Conservation (phyloP, 2,113 vertebrate species). For the Phoenicopterus ruber region DNA sequence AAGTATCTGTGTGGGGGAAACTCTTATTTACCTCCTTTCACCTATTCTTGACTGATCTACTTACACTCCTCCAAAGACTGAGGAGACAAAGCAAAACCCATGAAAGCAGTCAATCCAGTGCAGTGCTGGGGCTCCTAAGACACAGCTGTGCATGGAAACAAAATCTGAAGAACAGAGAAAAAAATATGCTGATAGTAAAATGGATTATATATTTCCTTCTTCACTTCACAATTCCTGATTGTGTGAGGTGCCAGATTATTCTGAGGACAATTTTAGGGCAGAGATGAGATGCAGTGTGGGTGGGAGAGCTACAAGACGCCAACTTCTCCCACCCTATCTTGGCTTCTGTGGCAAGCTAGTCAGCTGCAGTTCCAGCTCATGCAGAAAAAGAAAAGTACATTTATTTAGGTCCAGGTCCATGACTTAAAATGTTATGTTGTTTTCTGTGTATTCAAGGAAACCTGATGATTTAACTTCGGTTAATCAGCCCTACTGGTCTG, state of each 20-base stretch:
- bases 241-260: background rate
- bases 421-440: background rate
- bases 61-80: background rate
- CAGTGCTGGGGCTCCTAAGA: background rate
- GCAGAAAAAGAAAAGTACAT: background rate
- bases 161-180: fast-evolving
- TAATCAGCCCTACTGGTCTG: background rate
- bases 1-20: background rate
- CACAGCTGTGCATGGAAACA: background rate
- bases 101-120: fast-evolving
- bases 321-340: background rate
- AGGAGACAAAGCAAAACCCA: background rate
- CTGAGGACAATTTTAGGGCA: background rate
- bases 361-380: background rate
- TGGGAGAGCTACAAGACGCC: background rate
- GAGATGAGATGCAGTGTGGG: background rate
- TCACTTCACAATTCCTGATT: background rate
- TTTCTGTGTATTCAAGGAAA: background rate
- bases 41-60: background rate
- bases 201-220: background rate
- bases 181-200: background rate
- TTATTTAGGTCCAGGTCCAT: background rate
- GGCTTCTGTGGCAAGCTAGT: background rate
- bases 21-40: background rate
- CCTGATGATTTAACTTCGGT: background rate